These are phyloP conservation scores for Numenius arquata DNA, from an alignment of 2,113 vertebrate genomes.

Conservation along the genomic window DNA sequence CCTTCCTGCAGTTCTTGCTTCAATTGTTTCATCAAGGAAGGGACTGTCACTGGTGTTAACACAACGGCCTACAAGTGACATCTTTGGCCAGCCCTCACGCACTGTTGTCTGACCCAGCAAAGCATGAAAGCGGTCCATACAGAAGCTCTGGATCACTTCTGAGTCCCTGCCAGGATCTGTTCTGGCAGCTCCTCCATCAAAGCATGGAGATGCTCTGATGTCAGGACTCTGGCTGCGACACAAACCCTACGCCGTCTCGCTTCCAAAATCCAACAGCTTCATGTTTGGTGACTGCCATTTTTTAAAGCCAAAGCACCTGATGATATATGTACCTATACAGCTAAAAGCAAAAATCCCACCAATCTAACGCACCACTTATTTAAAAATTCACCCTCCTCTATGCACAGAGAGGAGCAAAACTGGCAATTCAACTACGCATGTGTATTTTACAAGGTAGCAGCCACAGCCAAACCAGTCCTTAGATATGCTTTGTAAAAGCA, in stretches of 20 bases:
- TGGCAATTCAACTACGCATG: background rate
- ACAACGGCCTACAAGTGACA: background rate
- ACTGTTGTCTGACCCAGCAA: background rate
- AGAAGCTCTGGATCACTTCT: background rate
- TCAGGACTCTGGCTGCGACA: background rate
- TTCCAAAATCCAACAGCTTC: background rate
- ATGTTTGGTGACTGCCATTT: background rate
- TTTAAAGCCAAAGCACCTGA: background rate
- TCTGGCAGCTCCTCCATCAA: background rate
- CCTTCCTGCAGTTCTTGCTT: background rate
- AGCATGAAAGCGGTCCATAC: background rate
- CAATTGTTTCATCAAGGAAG: constrained; percentile 8
- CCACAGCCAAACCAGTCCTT: background rate
- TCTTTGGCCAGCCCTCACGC: background rate
- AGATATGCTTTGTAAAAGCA: background rate
- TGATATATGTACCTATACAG: background rate
- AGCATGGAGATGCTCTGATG: background rate
- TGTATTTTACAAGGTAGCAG: background rate
- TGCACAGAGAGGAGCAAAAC: background rate
- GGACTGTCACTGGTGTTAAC: background rate
- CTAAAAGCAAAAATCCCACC: background rate
- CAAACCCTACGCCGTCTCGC: background rate
- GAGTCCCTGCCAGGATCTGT: background rate
- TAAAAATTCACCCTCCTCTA: background rate
- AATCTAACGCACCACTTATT: background rate